Evolutionary conservation across 2,797 vertebrate species (phyloP).

Genomic region (Darevskia mixta): DNA sequence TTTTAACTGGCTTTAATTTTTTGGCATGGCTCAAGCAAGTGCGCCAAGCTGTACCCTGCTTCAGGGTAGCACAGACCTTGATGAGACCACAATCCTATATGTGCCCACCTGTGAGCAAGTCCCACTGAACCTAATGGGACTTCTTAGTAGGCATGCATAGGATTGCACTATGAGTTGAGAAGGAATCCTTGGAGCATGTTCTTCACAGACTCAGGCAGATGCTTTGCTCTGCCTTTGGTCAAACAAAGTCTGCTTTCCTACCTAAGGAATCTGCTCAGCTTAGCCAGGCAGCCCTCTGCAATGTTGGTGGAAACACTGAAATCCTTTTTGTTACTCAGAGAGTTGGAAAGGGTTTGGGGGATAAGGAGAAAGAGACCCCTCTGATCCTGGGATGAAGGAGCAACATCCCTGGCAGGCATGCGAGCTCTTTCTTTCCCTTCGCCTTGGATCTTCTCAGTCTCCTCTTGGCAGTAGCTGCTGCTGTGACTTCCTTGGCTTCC

Average conservation of each 20-base stretch:
- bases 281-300: constrained; percentile 48
- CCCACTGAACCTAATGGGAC: too few species aligned
- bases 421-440: not conserved
- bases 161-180: not conserved
- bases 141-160: too few species aligned
- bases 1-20: not conserved
- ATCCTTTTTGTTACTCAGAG: constrained; percentile 36
- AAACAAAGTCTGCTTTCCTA: constrained; percentile 36
- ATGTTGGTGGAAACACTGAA: constrained; percentile 51
- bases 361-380: not conserved
- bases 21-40: not conserved
- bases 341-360: not conserved
- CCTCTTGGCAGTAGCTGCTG: not conserved
- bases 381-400: not conserved
- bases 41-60: not conserved
- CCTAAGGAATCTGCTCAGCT: not conserved
- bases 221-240: not conserved
- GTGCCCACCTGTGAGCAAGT: too few species aligned
- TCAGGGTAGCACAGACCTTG: not conserved
- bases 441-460: not conserved
- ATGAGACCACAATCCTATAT: too few species aligned
- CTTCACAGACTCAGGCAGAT: not conserved
- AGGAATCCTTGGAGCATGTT: too few species aligned
- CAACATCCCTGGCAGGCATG: not conserved
- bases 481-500: not conserved